These are phyloP conservation scores for Aythya baeri DNA, from an alignment of 2,113 vertebrate genomes.

Conservation along the genomic window DNA sequence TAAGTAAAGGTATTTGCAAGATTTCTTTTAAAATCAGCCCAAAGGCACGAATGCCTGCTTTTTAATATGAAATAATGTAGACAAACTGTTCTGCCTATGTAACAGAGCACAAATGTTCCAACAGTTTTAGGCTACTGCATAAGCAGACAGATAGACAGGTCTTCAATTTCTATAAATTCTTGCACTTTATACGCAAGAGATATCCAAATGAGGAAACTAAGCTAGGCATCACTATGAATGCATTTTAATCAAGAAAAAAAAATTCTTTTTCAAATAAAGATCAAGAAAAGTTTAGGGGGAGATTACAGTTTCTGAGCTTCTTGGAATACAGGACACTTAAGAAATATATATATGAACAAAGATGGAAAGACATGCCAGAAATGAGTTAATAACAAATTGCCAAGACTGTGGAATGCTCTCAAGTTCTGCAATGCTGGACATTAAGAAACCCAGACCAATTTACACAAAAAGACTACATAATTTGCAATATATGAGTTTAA, in stretches of 20 bases:
- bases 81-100: background rate
- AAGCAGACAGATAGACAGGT: background rate
- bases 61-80: background rate
- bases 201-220: background rate
- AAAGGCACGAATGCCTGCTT: background rate
- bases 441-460: slow-evolving; percentile 34
- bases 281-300: background rate
- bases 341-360: background rate
- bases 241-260: background rate
- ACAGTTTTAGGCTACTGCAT: background rate
- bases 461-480: background rate
- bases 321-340: background rate
- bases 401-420: background rate
- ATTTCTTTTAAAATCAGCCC: background rate
- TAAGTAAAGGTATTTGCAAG: background rate
- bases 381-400: background rate
- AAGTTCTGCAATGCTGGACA: slow-evolving; percentile 45
- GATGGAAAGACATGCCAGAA: background rate
- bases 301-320: background rate
- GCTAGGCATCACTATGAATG: background rate
- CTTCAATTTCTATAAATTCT: background rate
- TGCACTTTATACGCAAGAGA: background rate
- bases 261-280: background rate
- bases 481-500: slow-evolving; percentile 41
- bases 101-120: background rate